A percentile compares a stretch with the other conserved stretches of the same genome.
phyloP scores from a whole-genome alignment of 2,888 invertebrate genomes.

The Antheraea assamensis region DNA sequence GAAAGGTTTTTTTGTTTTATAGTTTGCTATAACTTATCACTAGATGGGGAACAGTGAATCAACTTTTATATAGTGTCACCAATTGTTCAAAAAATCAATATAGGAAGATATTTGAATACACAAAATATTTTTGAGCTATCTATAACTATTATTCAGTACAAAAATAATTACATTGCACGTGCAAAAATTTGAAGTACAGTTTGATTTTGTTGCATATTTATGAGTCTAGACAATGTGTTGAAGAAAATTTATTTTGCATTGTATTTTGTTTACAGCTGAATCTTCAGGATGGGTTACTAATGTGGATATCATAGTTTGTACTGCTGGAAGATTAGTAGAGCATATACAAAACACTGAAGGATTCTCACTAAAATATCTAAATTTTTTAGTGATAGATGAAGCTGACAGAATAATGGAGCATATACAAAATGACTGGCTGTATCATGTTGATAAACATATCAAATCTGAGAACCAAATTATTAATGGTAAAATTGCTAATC shows the following conservation, averaged over 20 bases:
- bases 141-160: too few species aligned
- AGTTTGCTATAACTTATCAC: too few species aligned
- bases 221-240: too few species aligned
- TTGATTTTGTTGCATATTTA: too few species aligned
- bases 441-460: conserved; percentile 88
- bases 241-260: background rate
- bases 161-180: too few species aligned
- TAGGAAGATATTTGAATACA: too few species aligned
- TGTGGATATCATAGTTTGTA: conserved; percentile 94
- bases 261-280: conserved; percentile 71
- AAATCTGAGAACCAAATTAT: conserved; percentile 78
- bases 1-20: too few species aligned
- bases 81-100: too few species aligned
- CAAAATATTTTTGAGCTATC: too few species aligned
- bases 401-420: conserved; percentile 97
- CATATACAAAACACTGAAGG: conserved; percentile 93
- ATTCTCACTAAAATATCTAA: conserved; percentile 86
- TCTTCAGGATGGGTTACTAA: conserved; percentile 82
- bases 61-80: too few species aligned
- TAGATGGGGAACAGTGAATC: too few species aligned
- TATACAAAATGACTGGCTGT: conserved; percentile 95
- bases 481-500: conserved; percentile 70
- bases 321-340: conserved; percentile 96
- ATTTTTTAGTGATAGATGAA: conserved; percentile 96
- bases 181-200: too few species aligned